Evolutionary conservation across 2,113 vertebrate species (phyloP), one percentile per base, ranked within the genome.

Genomic region (Lepisosteus osseus): DNA sequence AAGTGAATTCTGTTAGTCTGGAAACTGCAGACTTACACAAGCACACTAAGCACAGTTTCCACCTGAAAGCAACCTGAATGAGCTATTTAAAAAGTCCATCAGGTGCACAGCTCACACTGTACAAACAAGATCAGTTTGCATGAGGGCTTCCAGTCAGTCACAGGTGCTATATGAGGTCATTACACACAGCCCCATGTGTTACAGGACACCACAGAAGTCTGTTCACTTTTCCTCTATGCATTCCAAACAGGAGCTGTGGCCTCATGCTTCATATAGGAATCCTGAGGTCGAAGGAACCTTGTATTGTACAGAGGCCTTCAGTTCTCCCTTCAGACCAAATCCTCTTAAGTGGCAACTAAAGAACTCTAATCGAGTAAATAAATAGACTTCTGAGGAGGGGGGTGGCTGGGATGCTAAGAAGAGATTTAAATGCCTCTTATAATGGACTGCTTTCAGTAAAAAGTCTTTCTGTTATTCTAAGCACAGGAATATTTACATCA

Each of bases 281-380:
- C 57, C 57, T 59, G 57, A 59, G 57, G 57, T 59, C 14, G 12
- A 15, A 4, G 57, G n/a, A 59, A 13, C 4, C 12, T 59, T 59
- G 12, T 15, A 59, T 59, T 59, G 57, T 59, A 59, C 12, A 59
- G 57, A 6, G n/a, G 12, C 12, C 57, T 59, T 59, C 57, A 59
- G 12, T 59, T 15, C 57, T n/a, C 57, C 57, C 57, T 15, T 59
- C 57, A 59, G 57, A 59, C 13, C 57, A 59, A 59, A 59, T 59
- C 57, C 57, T 59, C 57, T 59, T 59, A 59, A 59, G 57, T 59
- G n/a, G 57, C 57, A 59, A 59, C 57, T 59, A 59, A 59, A 59
- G 57, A 59, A 59, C 57, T 59, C 57, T 59, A 59, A 59, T 59
- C 57, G 57, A 59, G 57, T 59, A 59, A 59, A 59, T 59, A 59